phyloP scores from a whole-genome alignment of 2,113 vertebrate genomes.

The Myiozetetes cayanensis region DNA sequence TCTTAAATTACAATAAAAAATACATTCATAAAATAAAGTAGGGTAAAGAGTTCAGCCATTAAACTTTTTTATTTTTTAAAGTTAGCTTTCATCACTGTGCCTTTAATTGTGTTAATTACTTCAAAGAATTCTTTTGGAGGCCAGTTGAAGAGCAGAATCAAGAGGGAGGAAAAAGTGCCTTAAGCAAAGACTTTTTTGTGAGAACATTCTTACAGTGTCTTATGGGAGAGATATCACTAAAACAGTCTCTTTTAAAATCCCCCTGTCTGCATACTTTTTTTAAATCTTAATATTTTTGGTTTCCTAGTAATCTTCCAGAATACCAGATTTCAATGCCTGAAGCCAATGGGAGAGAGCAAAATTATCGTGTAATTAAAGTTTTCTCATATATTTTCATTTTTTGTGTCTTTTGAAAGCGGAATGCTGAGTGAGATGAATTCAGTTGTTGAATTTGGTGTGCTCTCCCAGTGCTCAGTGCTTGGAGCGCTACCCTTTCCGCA shows the following conservation, averaged over 20 bases:
- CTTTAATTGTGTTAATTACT: conserved; percentile 43
- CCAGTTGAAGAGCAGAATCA: not conserved
- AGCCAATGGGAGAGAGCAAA: not conserved
- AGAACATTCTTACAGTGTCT: not conserved
- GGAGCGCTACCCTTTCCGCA: not conserved
- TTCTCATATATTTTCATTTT: not conserved
- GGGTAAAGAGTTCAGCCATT: conserved; percentile 3
- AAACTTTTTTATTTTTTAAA: not conserved
- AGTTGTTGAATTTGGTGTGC: not conserved
- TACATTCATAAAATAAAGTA: not conserved
- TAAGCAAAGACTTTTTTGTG: not conserved
- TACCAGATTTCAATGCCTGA: not conserved
- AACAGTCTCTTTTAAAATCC: not conserved
- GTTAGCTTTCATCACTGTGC: not conserved
- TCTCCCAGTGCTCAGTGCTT: not conserved
- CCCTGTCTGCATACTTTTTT: not conserved
- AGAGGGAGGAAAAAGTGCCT: conserved; percentile 2
- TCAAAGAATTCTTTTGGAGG: not conserved
- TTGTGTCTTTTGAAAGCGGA: not conserved
- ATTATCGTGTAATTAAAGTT: not conserved
- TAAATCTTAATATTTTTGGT: not conserved
- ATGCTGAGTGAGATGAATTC: not conserved
- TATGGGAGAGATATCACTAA: not conserved
- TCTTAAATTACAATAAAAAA: conserved; percentile 11
- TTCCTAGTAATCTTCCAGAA: not conserved